Conservation (phyloP, 1,140 invertebrate species). For the Phocides pigmalion region DNA sequence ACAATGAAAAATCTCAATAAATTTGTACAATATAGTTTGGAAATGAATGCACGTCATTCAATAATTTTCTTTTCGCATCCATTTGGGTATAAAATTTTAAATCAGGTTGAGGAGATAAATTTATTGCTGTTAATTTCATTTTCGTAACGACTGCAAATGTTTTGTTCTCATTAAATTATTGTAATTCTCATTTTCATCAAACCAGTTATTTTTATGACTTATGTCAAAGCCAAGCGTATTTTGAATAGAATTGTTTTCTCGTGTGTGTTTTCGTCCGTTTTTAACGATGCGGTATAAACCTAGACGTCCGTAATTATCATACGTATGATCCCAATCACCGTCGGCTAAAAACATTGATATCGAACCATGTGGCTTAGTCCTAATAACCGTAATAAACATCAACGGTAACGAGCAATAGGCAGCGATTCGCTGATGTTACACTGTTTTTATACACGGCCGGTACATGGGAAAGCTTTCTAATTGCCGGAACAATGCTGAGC, state of each 20-base stretch:
- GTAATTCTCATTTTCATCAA: too few species aligned
- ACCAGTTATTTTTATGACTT: too few species aligned
- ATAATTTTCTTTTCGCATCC: conserved; percentile 17
- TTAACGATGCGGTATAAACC: conserved; percentile 13
- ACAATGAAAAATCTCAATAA: conserved; percentile 24
- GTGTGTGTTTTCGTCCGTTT: background rate
- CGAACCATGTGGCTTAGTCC: conserved; percentile 73
- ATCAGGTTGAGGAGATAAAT: background rate
- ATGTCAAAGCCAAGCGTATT: background rate
- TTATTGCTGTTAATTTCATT: background rate
- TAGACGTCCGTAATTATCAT: conserved; percentile 29
- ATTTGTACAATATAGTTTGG: conserved; percentile 27
- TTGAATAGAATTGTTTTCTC: conserved; percentile 1
- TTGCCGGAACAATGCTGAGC: conserved; percentile 83
- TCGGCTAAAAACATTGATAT: conserved; percentile 70
- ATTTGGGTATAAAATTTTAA: conserved; percentile 5
- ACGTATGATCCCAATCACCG: conserved; percentile 41
- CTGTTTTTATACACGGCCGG: conserved; percentile 82
- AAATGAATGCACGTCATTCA: conserved; percentile 8
- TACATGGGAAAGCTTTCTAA: conserved; percentile 84
- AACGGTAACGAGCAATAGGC: conserved; percentile 82
- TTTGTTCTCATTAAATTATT: background rate
- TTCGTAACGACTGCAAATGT: conserved; percentile 4
- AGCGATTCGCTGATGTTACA: conserved; percentile 82
- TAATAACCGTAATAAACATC: conserved; percentile 83